These are phyloP conservation scores for Podarcis raffonei DNA, from an alignment of 2,113 vertebrate species.

Conservation along the genomic window DNA sequence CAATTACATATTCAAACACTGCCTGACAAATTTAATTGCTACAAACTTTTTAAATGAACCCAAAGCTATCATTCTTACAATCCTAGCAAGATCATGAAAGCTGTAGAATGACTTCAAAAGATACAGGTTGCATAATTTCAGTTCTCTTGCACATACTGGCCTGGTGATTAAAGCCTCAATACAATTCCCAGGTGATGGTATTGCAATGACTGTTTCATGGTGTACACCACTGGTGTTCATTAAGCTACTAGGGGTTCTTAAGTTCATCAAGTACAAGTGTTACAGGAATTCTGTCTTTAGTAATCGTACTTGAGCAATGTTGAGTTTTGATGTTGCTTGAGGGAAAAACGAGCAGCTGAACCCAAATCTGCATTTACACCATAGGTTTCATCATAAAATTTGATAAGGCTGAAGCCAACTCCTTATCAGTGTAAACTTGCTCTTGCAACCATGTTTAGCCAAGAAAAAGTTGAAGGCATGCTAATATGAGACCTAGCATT, in stretches of 20 bases:
- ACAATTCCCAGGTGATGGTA: background rate
- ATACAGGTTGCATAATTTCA: background rate
- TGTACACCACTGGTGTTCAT: background rate
- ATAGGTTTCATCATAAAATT: background rate
- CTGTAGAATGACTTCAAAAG: background rate
- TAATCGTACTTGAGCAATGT: background rate
- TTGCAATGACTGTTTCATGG: background rate
- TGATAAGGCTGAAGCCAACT: background rate
- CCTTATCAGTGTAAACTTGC: background rate
- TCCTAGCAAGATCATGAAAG: background rate
- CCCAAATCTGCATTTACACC: background rate
- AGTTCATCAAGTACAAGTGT: background rate
- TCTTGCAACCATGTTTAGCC: background rate
- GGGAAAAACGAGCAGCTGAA: background rate
- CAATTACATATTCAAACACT: background rate
- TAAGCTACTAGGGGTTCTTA: slow-evolving; percentile 3
- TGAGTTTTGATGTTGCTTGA: background rate
- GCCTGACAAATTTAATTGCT: background rate
- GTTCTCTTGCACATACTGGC: background rate
- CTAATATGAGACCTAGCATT: background rate
- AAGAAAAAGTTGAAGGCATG: background rate
- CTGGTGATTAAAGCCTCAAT: background rate
- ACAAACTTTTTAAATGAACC: background rate
- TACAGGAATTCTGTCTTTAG: background rate
- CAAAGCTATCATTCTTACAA: background rate